A percentile compares a stretch with the other conserved stretches of the same genome.
Evolutionary conservation across 92 coral and sea anemone genomes (phyloP).

Genomic region (Porites evermanni): DNA sequence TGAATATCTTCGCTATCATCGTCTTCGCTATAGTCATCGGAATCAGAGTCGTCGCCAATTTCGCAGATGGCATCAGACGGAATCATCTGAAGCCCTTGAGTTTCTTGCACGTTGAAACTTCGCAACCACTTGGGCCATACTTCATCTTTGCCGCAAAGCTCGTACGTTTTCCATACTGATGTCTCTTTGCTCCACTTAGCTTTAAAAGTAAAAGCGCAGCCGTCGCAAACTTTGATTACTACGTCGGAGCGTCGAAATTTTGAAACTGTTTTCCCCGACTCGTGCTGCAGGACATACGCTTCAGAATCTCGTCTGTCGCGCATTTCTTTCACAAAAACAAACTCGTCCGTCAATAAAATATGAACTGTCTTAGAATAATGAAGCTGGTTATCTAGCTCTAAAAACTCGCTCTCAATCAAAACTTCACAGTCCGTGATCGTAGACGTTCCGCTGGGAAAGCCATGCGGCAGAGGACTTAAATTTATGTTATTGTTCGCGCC

Average conservation of each 20-base stretch:
- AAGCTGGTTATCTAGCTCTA: conserved; percentile 79
- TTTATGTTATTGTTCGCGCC: conserved; percentile 32
- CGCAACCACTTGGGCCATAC: conserved; percentile 83
- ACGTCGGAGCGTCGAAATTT: conserved; percentile 82
- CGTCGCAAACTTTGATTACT: conserved; percentile 67
- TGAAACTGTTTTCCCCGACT: conserved; percentile 70
- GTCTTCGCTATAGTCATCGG: conserved; percentile 75
- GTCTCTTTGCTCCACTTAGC: conserved; percentile 78
- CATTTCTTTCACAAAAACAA: conserved; percentile 82
- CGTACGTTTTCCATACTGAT: conserved; percentile 72
- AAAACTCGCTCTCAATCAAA: conserved; percentile 91
- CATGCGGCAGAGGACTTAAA: conserved; percentile 4
- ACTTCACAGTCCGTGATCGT: conserved; percentile 67
- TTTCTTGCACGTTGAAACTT: conserved; percentile 57
- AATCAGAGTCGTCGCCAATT: conserved; percentile 66
- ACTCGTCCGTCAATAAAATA: conserved; percentile 85
- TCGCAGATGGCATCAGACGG: conserved; percentile 62
- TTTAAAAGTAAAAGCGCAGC: conserved; percentile 87
- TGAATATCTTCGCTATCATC: conserved; percentile 74
- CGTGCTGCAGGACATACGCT: conserved; percentile 84
- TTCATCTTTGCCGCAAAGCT: conserved; percentile 78
- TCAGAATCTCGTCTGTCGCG: conserved; percentile 69
- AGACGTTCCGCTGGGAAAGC: conserved; percentile 6
- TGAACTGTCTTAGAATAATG: conserved; percentile 81
- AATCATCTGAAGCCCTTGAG: conserved; percentile 16